phyloP scores from a whole-genome alignment of 2,797 vertebrate species.

The Karalla daura region DNA sequence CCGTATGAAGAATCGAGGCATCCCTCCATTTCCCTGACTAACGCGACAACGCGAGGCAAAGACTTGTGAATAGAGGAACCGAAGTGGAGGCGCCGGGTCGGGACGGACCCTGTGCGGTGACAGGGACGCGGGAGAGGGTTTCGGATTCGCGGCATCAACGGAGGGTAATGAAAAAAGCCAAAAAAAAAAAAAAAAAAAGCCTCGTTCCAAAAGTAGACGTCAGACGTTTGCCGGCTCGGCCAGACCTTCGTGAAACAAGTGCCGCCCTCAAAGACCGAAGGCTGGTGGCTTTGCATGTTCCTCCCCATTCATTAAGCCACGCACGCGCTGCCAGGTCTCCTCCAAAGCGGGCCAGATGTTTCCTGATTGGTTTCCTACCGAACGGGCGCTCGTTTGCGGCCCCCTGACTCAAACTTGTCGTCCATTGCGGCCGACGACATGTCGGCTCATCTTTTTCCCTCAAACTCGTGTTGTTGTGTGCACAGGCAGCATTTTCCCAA shows the following conservation, averaged over 20 bases:
- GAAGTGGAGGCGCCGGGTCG: no score
- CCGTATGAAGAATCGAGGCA: slow-evolving; percentile 47
- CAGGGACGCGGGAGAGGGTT: slow-evolving; percentile 18
- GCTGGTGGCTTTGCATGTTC: slow-evolving; percentile 34
- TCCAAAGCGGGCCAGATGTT: slow-evolving; percentile 51
- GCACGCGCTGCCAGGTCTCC: slow-evolving; percentile 11
- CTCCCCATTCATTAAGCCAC: slow-evolving; percentile 36
- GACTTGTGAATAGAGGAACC: slow-evolving; percentile 39
- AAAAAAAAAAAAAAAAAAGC: slow-evolving; percentile 4
- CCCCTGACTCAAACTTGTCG: neutral
- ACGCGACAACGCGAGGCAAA: slow-evolving; percentile 45
- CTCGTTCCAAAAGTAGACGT: slow-evolving; percentile 14
- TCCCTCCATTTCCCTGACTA: slow-evolving; percentile 40
- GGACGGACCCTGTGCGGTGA: slow-evolving; percentile 25
- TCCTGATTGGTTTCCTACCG: slow-evolving; percentile 43
- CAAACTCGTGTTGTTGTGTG: neutral
- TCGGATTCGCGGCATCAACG: slow-evolving; percentile 23
- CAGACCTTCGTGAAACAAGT: slow-evolving; percentile 16
- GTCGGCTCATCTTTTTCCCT: neutral
- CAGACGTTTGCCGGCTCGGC: slow-evolving; percentile 2
- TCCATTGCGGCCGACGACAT: no score
- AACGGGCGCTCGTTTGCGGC: slow-evolving; percentile 27
- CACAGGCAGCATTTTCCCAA: slow-evolving; percentile 8
- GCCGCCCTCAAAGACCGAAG: slow-evolving; percentile 21
- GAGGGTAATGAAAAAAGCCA: no score